phyloP scores from a whole-genome alignment of 2,888 invertebrate species.

The Cybosia mesomella region DNA sequence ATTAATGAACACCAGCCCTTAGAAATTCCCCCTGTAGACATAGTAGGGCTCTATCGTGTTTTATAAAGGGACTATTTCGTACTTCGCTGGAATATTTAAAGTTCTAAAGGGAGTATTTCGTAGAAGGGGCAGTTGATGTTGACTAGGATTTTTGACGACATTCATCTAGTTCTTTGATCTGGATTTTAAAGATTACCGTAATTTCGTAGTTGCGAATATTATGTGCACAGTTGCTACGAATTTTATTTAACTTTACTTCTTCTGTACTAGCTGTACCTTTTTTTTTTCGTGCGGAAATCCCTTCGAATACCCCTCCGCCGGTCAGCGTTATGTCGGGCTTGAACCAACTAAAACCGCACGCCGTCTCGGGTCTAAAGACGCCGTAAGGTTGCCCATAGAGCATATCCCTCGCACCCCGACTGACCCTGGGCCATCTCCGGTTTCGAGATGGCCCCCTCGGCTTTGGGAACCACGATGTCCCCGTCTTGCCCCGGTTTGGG shows the following conservation, averaged over 20 bases:
- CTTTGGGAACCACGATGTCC: too few relatives aligned
- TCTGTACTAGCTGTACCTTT: too few relatives aligned
- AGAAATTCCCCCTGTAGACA: conserved; percentile 10
- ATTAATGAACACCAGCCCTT: conserved; percentile 43
- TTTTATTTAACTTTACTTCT: background rate
- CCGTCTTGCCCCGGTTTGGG: too few relatives aligned
- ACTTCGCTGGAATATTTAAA: conserved; percentile 9
- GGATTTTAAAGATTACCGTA: background rate
- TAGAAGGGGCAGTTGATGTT: background rate
- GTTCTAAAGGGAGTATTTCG: conserved; percentile 1
- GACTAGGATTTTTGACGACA: background rate
- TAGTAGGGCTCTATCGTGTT: conserved; percentile 21
- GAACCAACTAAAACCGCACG: too few relatives aligned
- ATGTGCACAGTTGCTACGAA: background rate
- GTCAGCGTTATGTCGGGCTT: too few relatives aligned
- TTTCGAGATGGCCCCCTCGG: too few relatives aligned
- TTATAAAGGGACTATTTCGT: conserved; percentile 23
- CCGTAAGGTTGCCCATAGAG: too few relatives aligned
- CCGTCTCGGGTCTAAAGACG: too few relatives aligned
- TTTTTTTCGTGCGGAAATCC: too few relatives aligned
- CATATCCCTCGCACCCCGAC: too few relatives aligned
- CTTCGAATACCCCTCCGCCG: too few relatives aligned
- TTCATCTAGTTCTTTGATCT: background rate
- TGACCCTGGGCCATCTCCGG: too few relatives aligned
- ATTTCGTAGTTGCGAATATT: background rate